phyloP scores from a whole-genome alignment of 2,888 invertebrate species.

The Meghimatium bilineatum region DNA sequence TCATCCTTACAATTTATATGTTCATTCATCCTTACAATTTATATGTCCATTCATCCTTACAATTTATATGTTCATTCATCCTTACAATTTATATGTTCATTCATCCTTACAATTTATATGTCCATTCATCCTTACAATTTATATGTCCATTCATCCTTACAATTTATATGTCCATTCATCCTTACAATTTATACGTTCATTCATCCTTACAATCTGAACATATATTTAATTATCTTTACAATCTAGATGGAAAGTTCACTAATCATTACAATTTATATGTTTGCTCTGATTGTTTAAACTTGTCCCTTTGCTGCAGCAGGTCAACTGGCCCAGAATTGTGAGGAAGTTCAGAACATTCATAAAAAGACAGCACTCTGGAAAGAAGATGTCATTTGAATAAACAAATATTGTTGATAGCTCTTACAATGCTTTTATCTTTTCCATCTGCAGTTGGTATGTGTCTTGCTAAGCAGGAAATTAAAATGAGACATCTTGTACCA shows the following conservation, averaged over 20 bases:
- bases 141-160: neutral
- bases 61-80: neutral
- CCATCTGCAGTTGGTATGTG: constrained; percentile 39
- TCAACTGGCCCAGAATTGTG: too few species aligned
- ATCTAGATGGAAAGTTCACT: too few species aligned
- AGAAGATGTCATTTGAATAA: too few species aligned
- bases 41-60: neutral
- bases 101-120: too few species aligned
- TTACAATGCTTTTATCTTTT: too few species aligned
- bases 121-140: neutral
- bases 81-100: neutral
- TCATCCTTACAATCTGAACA: too few species aligned
- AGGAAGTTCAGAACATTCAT: too few species aligned
- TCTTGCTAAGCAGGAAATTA: constrained; percentile 25
- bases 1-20: neutral
- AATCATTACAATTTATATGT: too few species aligned
- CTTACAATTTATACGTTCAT: neutral
- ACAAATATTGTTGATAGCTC: too few species aligned
- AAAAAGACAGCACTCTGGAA: too few species aligned
- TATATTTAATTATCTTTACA: too few species aligned
- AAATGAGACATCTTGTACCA: constrained; percentile 32
- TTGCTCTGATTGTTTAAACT: neutral
- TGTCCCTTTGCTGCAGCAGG: too few species aligned
- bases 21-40: neutral
- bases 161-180: neutral